Base-by-base conservation (phyloP, 92 coral and sea anemone species). In the Isaurus tuberculatus region DNA sequence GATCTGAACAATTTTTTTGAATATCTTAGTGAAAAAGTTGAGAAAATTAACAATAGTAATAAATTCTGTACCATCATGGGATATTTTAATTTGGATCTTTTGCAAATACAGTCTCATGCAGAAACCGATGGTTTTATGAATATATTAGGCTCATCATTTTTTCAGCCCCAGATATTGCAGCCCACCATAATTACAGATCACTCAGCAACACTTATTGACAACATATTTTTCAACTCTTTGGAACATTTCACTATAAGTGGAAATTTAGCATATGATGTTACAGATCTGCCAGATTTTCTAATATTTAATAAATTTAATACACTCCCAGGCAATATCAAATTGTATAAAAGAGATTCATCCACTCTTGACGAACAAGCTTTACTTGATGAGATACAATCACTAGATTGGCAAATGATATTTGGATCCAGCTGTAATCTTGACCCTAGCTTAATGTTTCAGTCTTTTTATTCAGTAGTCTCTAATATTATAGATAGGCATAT, bases 341-440 rank as follows among this genome's bases (percentile, higher is more conserved):
- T 75, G 19, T 83, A 73, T 19, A 66, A 83, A 26, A 83, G 85
- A 36, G 74, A 88, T 32, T 75, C 84, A 66, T 84, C 84, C 23
- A 88, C 72, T 8, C 70, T 83, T 68, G 27, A 78, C 70, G 60
- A 88, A 49, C 40, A 65, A 28, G 58, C 33, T 75, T 17, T 88
- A n/a, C 28, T 88, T 40, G 75, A 34, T 40, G 91, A 84, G 15
- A 68, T 77, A 1, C 55, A 70, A 31, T 55, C 75, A 22, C 20
- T 69, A 20, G 37, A 84, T 49, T 88, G 91, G 91, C 44, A n/a
- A 75, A 31, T n/a, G 17, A 79, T 31, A 9, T n/a, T 69, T 88
- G 75, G 68, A 87, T 44, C 73, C 23, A 26, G 37, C 23, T 33
- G 23, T 33, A 66, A 68, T 68, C 73, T 27, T 68, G 49, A 79